phyloP scores from a whole-genome alignment of 2,888 invertebrate genomes.

The Octonoba sinensis region DNA sequence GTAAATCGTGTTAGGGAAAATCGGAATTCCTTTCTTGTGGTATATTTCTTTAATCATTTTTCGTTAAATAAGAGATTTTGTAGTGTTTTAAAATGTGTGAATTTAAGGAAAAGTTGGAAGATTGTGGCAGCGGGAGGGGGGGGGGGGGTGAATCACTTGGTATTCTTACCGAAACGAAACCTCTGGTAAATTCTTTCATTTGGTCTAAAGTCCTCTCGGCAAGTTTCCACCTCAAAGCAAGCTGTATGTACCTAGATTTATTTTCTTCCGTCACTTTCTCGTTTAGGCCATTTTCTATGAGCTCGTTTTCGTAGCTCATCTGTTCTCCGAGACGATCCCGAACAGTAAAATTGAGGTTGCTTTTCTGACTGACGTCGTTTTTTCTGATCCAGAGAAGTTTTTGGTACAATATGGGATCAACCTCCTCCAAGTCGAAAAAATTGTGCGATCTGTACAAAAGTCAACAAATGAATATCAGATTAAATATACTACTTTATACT shows the following conservation, averaged over 20 bases:
- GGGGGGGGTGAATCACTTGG: too few relatives aligned
- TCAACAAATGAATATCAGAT: too few relatives aligned
- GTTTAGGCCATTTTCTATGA: constrained; percentile 4
- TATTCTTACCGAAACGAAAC: constrained; percentile 27
- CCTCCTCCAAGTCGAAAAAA: constrained; percentile 21
- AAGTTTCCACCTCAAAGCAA: constrained; percentile 24
- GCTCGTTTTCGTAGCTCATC: not conserved
- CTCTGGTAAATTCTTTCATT: constrained; percentile 26
- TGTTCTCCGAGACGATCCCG: not conserved
- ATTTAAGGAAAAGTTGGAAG: too few relatives aligned
- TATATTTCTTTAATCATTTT: too few relatives aligned
- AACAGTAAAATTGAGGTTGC: constrained; percentile 11
- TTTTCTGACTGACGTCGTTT: constrained; percentile 6
- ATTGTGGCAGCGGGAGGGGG: too few relatives aligned
- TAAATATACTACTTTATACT: too few relatives aligned
- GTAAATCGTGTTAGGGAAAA: too few relatives aligned
- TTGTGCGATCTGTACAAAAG: constrained; percentile 5
- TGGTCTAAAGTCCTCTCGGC: constrained; percentile 14
- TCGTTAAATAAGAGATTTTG: too few relatives aligned
- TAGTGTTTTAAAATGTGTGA: too few relatives aligned
- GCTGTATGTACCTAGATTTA: constrained; percentile 27
- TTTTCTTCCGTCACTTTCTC: constrained; percentile 37
- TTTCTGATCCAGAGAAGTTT: constrained; percentile 23
- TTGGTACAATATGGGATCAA: constrained; percentile 24
- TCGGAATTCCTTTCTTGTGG: too few relatives aligned